A percentile compares a stretch with the other conserved stretches of the same genome.
These are phyloP conservation scores for Sciurus vulgaris DNA, from an alignment of 2,797 vertebrate species.

Conservation along the genomic window DNA sequence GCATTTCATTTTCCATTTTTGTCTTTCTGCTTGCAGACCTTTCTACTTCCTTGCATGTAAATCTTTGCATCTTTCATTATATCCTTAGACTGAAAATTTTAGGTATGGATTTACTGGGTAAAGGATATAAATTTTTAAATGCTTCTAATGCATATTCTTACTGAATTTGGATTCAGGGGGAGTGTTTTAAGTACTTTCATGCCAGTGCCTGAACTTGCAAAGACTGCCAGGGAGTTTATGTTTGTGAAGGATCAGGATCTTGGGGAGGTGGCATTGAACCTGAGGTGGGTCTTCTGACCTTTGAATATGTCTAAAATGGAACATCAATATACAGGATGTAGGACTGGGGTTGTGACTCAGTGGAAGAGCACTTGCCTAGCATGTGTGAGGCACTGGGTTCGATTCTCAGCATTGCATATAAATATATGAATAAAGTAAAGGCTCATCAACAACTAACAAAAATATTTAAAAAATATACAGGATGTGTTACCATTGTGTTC, in stretches of 20 bases:
- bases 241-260: not conserved
- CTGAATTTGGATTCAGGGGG: not conserved
- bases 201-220: not conserved
- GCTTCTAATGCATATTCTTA: not conserved
- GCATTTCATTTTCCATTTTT: not conserved
- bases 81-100: constrained; percentile 2
- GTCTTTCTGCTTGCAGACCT: not conserved
- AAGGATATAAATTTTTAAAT: not conserved
- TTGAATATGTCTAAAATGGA: not conserved
- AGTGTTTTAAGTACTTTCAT: not conserved
- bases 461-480: no score
- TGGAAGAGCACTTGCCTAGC: no score
- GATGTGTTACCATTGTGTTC: not conserved
- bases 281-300: not conserved
- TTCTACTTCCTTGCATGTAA: not conserved
- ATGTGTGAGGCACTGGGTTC: no score
- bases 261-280: not conserved
- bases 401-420: no score
- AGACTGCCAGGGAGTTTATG: not conserved
- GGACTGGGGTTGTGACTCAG: no score
- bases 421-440: no score
- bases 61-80: not conserved
- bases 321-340: no score
- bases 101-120: not conserved
- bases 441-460: no score